phyloP scores from a whole-genome alignment of 2,113 vertebrate genomes.

The Conger conger region DNA sequence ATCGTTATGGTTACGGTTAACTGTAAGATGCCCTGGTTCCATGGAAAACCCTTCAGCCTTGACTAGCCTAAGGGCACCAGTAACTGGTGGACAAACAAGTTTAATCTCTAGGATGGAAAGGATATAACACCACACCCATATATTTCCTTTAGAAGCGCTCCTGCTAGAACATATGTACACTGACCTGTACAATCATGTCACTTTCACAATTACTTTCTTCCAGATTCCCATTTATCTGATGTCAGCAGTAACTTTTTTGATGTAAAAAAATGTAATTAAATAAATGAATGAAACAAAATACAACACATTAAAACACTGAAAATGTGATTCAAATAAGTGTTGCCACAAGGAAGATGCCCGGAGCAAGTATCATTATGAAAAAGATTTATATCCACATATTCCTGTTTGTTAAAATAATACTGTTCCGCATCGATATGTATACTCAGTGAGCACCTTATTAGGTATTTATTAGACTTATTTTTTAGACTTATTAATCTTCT shows the following conservation, averaged over 20 bases:
- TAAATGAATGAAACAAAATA: too few species aligned
- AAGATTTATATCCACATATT: not conserved
- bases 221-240: too few species aligned
- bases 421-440: too few species aligned
- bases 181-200: not conserved
- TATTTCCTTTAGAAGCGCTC: not conserved
- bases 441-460: too few species aligned
- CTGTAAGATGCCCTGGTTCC: not conserved
- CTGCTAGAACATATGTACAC: not conserved
- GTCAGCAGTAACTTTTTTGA: not conserved
- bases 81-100: conserved; percentile 15
- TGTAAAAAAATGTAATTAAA: too few species aligned
- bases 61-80: too few species aligned
- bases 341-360: too few species aligned
- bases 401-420: too few species aligned
- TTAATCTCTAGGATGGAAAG: not conserved
- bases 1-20: not conserved
- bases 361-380: not conserved
- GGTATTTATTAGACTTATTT: too few species aligned
- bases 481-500: too few species aligned
- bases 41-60: not conserved
- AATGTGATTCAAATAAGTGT: too few species aligned
- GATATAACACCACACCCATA: not conserved
- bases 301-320: too few species aligned
- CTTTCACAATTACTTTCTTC: not conserved